Base-by-base conservation (phyloP, 2,113 vertebrate genomes). In the Phyllostomus hastatus region DNA sequence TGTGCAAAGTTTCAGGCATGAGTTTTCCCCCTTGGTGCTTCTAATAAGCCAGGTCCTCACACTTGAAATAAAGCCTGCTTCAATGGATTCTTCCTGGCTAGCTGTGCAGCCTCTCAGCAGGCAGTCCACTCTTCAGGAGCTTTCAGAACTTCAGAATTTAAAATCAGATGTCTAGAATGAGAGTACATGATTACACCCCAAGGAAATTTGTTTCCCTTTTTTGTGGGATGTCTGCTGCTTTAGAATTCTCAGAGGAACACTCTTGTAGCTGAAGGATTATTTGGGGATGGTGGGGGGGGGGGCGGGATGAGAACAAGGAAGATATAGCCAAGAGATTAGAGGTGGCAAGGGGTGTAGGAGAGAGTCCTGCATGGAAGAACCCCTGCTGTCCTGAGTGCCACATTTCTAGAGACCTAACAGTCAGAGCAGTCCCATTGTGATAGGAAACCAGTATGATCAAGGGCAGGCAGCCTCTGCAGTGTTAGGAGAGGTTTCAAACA, bases 11-110 rank as follows among this genome's bases (percentile, higher is more conserved):
- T 91, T 95, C 41, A 59, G 79, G 92, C 78, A n/a, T 78, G 80
- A 38, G 67, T 59, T 94, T 91, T 50, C 15, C 54, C 80, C 72
- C 82, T 76, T 43, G 35, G 70, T 46, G 52, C 61, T 82, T 97
- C 95, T 96, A 93, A 97, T 88, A 97, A 97, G 92, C 78, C 59
- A 38, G 91, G 81, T 84, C 75, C 84, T 94, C 92, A 76, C 1
- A 35, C 48, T 73, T 64, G 89, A 93, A 97, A 97, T 96, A 96
- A 97, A 97, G 95, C 86, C 61, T 59, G 35, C 67, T 97, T 95
- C 84, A 95, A 88, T 90, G 93, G 89, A 80, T 52, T 90, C 72
- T 87, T 46, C 69, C 70, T 41, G 46, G 33, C 69, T 72, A 52
- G 66, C 67, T 33, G 9, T 50, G 80, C 90, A 80, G 59, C 48